Percentiles rank a stretch among this genome's conserved stretches.
Evolutionary conservation across 2,888 invertebrate species (phyloP).

Genomic region (Epinotia ramella): DNA sequence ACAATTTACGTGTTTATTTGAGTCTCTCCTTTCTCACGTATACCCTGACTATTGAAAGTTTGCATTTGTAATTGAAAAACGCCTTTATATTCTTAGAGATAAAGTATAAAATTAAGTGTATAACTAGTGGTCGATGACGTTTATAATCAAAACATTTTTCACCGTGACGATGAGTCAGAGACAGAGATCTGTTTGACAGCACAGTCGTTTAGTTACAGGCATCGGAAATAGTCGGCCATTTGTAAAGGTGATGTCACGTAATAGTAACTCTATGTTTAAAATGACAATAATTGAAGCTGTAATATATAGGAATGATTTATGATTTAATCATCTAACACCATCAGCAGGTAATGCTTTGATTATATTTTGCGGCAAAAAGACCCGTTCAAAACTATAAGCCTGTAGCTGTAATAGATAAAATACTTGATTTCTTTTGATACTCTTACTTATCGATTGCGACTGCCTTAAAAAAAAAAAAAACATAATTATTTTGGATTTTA

Average conservation of each 20-base stretch:
- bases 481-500: too few relatives aligned
- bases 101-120: not conserved
- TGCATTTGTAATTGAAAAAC: not conserved
- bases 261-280: not conserved
- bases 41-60: not conserved
- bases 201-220: constrained; percentile 4
- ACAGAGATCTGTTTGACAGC: constrained; percentile 27
- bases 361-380: too few relatives aligned
- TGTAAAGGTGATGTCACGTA: constrained; percentile 9
- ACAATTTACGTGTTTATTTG: not conserved
- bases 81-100: not conserved
- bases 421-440: too few relatives aligned
- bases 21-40: not conserved
- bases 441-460: too few relatives aligned
- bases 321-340: not conserved
- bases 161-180: constrained; percentile 14
- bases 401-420: too few relatives aligned
- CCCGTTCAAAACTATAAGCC: too few relatives aligned
- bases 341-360: not conserved
- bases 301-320: too few relatives aligned
- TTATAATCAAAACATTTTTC: not conserved
- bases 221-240: constrained; percentile 14
- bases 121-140: not conserved
- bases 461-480: too few relatives aligned
- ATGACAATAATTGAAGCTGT: not conserved